Evolutionary conservation across 2,888 invertebrate species (phyloP).

Genomic region (Cheilosia vernalis): DNA sequence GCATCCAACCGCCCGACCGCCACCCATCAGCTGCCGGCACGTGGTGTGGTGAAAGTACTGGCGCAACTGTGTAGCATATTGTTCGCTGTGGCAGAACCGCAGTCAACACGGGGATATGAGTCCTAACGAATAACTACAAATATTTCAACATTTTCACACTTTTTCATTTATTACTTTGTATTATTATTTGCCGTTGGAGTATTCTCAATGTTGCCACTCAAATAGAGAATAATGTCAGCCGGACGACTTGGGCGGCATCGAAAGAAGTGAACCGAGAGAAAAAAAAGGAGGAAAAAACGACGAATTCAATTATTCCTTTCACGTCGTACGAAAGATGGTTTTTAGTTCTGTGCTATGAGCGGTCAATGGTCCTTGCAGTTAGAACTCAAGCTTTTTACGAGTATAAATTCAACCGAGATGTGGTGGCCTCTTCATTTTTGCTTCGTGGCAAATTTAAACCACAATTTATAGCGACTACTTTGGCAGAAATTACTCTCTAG

Average conservation of each 20-base stretch:
- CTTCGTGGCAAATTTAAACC: conserved; percentile 70
- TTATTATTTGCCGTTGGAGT: conserved; percentile 46
- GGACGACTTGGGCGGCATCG: conserved; percentile 31
- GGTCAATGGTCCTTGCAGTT: conserved; percentile 67
- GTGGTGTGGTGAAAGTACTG: neutral
- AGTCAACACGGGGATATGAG: conserved; percentile 26
- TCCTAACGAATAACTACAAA: conserved; percentile 54
- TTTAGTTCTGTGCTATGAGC: conserved; percentile 57
- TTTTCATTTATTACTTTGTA: conserved; percentile 27
- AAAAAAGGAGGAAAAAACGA: conserved; percentile 18
- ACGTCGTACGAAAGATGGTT: conserved; percentile 61
- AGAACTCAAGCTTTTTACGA: conserved; percentile 28
- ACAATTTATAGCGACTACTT: conserved; percentile 73
- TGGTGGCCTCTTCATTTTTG: conserved; percentile 60
- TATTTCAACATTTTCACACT: conserved; percentile 61
- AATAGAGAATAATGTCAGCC: conserved; percentile 59
- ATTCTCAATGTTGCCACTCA: conserved; percentile 35
- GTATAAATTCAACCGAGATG: conserved; percentile 47
- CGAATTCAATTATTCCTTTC: conserved; percentile 66
- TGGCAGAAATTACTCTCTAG: conserved; percentile 67
- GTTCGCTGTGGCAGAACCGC: conserved; percentile 25
- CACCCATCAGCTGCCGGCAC: neutral
- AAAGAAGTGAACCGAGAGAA: neutral
- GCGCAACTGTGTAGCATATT: conserved; percentile 31
- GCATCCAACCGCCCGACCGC: neutral